phyloP scores from a whole-genome alignment of 2,888 invertebrate species.

The Hylaea fasciaria region DNA sequence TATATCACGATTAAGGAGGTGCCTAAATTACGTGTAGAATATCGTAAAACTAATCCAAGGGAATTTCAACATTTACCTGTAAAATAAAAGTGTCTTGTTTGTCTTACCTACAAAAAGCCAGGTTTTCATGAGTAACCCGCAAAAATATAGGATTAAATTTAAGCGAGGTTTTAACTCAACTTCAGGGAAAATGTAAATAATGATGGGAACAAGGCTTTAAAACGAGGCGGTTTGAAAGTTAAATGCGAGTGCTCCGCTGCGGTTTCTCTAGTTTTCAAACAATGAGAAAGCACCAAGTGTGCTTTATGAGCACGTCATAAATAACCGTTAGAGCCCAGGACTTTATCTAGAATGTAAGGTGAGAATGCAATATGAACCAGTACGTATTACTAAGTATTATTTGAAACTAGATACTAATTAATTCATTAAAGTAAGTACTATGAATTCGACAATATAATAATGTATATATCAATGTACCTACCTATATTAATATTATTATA shows the following conservation, averaged over 20 bases:
- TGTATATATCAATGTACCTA: too few relatives aligned
- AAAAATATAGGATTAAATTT: conserved; percentile 4
- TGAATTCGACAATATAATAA: too few relatives aligned
- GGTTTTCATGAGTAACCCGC: neutral
- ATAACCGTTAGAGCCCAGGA: neutral
- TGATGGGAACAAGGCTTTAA: conserved; percentile 26
- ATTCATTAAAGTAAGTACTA: too few relatives aligned
- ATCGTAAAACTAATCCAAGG: too few relatives aligned
- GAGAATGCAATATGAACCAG: too few relatives aligned
- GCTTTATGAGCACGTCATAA: conserved; percentile 12
- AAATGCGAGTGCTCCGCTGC: conserved; percentile 53
- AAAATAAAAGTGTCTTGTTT: too few relatives aligned
- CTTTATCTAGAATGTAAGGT: conserved; percentile 10
- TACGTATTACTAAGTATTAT: too few relatives aligned
- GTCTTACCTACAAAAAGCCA: neutral
- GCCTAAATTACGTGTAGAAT: too few relatives aligned
- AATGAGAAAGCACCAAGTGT: conserved; percentile 25
- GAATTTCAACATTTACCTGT: too few relatives aligned
- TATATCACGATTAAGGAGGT: too few relatives aligned
- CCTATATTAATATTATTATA: too few relatives aligned
- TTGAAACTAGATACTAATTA: too few relatives aligned
- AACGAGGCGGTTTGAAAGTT: conserved; percentile 49
- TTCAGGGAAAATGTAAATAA: conserved; percentile 25
- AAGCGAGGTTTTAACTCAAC: conserved; percentile 16
- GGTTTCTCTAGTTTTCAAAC: conserved; percentile 47